These are phyloP conservation scores for Lymantria dispar DNA, from an alignment of 2,888 invertebrate genomes.

Conservation along the genomic window DNA sequence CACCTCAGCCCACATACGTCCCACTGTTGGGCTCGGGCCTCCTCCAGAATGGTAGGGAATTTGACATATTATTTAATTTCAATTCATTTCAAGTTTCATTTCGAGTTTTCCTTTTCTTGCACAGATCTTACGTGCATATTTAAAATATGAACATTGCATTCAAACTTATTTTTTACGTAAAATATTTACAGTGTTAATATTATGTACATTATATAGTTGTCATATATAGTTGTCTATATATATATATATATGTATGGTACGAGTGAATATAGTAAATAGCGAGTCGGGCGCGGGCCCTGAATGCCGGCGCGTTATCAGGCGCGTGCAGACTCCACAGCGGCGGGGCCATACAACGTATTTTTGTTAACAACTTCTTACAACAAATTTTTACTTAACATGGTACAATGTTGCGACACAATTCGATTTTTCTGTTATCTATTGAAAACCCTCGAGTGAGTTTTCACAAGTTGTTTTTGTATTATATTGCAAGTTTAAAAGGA, in stretches of 20 bases:
- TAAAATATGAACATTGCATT: too few species aligned
- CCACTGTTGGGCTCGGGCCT: too few species aligned
- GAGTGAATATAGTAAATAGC: constrained; percentile 34
- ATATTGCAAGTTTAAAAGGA: constrained; percentile 4
- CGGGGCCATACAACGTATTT: constrained; percentile 58
- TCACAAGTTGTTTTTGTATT: background rate
- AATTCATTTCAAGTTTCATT: too few species aligned
- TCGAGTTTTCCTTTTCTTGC: too few species aligned
- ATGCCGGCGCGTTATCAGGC: constrained; percentile 60
- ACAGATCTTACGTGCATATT: too few species aligned
- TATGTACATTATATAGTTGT: too few species aligned
- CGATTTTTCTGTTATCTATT: constrained; percentile 53
- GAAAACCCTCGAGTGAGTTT: background rate
- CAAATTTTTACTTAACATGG: constrained; percentile 59
- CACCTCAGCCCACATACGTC: too few species aligned
- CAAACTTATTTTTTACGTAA: too few species aligned
- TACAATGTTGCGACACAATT: constrained; percentile 55
- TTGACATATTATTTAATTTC: too few species aligned
- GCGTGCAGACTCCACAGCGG: constrained; percentile 60
- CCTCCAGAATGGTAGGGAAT: too few species aligned
- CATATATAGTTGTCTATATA: too few species aligned
- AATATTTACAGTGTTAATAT: too few species aligned
- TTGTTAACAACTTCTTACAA: constrained; percentile 80
- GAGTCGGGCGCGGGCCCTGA: constrained; percentile 58
- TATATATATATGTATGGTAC: background rate